A percentile compares a stretch with the other conserved stretches of the same genome.
phyloP scores from a whole-genome alignment of 2,888 invertebrate species.

The Blastobasis adustella region DNA sequence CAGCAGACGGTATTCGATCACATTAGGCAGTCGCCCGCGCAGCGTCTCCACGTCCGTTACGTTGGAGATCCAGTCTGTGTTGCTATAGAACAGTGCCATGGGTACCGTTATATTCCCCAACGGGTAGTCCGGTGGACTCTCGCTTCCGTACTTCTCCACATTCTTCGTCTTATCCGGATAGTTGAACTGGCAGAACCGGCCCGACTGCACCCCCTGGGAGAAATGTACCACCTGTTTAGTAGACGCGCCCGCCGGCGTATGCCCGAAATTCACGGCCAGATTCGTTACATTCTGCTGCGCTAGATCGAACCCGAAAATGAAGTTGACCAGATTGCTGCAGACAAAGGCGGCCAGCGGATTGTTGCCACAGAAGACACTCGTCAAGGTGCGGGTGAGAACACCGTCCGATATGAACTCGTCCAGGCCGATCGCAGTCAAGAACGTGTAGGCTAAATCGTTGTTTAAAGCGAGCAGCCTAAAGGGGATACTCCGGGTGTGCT shows the following conservation, averaged over 20 bases:
- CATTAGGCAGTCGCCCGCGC: slow-evolving; percentile 68
- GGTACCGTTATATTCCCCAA: slow-evolving; percentile 76
- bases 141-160: slow-evolving; percentile 67
- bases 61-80: slow-evolving; percentile 84
- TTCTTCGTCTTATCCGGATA: slow-evolving; percentile 71
- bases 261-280: slow-evolving; percentile 77
- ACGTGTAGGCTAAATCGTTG: slow-evolving; percentile 73
- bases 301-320: slow-evolving; percentile 82
- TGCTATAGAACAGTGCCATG: slow-evolving; percentile 78
- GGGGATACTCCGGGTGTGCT: slow-evolving; percentile 76
- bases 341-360: slow-evolving; percentile 73
- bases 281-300: slow-evolving; percentile 78
- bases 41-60: slow-evolving; percentile 76
- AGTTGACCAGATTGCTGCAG: slow-evolving; percentile 83
- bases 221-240: slow-evolving; percentile 82
- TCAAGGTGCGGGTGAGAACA: slow-evolving; percentile 74
- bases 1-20: slow-evolving; percentile 51
- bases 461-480: slow-evolving; percentile 80
- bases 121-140: slow-evolving; percentile 77
- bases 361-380: slow-evolving; percentile 77
- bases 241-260: slow-evolving; percentile 81
- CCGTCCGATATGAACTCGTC: slow-evolving; percentile 84
- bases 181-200: slow-evolving; percentile 80
- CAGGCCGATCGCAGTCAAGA: slow-evolving; percentile 78
- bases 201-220: slow-evolving; percentile 74